These are phyloP conservation scores for Aleadryas rufinucha DNA, from an alignment of 2,113 vertebrate species.

Conservation along the genomic window DNA sequence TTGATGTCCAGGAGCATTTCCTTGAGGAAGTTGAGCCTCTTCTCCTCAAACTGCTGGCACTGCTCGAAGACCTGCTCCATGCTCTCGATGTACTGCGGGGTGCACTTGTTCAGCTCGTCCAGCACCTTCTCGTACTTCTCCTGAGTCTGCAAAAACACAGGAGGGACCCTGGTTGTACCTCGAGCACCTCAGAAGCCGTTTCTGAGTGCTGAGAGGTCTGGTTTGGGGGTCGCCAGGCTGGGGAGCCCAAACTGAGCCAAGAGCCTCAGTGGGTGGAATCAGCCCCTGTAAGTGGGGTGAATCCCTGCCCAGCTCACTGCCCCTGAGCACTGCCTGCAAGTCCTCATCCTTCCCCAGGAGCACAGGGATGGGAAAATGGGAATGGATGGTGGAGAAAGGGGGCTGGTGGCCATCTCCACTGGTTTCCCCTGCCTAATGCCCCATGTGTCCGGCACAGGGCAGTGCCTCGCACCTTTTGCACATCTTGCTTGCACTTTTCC, in stretches of 20 bases:
- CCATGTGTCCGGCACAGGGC: fast-evolving
- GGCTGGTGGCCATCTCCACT: not conserved
- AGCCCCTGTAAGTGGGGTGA: not conserved
- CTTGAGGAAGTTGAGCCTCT: constrained; percentile 94
- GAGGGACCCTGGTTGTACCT: not conserved
- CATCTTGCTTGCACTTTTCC: constrained; percentile 94
- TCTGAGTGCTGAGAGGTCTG: not conserved
- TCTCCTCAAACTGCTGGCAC: constrained; percentile 97
- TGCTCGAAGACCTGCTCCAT: constrained; percentile 99
- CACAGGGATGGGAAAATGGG: not conserved
- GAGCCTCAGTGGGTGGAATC: not conserved
- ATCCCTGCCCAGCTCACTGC: not conserved
- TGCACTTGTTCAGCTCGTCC: constrained; percentile 92
- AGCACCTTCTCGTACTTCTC: constrained; percentile 98
- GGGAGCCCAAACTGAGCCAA: not conserved
- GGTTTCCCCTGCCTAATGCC: not conserved
- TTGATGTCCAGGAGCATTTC: constrained; percentile 96
- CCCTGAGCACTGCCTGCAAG: not conserved
- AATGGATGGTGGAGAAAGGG: not conserved
- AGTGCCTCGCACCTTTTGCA: constrained; percentile 80
- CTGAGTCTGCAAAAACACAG: constrained; percentile 76
- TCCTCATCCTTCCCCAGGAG: not conserved
- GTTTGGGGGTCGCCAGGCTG: not conserved
- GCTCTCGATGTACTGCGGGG: constrained; percentile 91
- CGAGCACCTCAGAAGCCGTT: fast-evolving